Evolutionary conservation across 2,888 invertebrate genomes (phyloP).

Genomic region (Drosophila melanocephala): DNA sequence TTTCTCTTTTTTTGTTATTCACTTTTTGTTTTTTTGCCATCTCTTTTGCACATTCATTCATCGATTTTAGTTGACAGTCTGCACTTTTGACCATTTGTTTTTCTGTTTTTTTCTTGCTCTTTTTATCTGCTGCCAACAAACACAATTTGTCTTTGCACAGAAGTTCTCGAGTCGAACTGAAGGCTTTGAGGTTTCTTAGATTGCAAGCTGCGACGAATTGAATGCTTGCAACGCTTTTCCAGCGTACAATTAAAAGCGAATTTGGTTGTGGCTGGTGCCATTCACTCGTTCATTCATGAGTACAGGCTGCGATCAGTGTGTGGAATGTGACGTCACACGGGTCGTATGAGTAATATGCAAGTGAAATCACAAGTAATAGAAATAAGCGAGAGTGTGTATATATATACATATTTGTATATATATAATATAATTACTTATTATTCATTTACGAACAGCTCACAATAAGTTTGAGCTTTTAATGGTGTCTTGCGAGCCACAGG

Average conservation of each 20-base stretch:
- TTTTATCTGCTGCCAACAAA: constrained; percentile 1
- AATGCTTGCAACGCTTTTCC: constrained; percentile 17
- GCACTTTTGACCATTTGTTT: constrained; percentile 44
- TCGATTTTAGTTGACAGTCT: constrained; percentile 56
- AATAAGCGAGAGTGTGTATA: not conserved
- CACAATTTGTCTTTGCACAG: constrained; percentile 18
- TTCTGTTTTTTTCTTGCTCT: not conserved
- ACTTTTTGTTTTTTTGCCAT: constrained; percentile 37
- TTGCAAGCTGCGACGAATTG: constrained; percentile 7
- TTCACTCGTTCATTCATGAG: constrained; percentile 24
- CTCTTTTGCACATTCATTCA: constrained; percentile 62
- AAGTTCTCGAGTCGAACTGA: constrained; percentile 37
- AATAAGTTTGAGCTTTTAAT: not conserved
- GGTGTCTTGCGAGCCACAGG: not conserved
- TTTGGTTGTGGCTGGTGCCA: constrained; percentile 10
- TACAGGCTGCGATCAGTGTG: constrained; percentile 30
- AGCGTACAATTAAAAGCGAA: constrained; percentile 27
- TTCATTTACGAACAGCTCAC: not conserved
- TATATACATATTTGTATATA: not conserved
- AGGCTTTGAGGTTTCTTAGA: constrained; percentile 37
- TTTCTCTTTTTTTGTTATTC: constrained; percentile 1
- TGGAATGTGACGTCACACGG: constrained; percentile 53
- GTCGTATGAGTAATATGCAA: constrained; percentile 52
- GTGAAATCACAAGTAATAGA: constrained; percentile 30
- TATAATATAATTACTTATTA: constrained; percentile 9